Evolutionary conservation across 2,888 invertebrate genomes (phyloP).

Genomic region (Acleris literana): DNA sequence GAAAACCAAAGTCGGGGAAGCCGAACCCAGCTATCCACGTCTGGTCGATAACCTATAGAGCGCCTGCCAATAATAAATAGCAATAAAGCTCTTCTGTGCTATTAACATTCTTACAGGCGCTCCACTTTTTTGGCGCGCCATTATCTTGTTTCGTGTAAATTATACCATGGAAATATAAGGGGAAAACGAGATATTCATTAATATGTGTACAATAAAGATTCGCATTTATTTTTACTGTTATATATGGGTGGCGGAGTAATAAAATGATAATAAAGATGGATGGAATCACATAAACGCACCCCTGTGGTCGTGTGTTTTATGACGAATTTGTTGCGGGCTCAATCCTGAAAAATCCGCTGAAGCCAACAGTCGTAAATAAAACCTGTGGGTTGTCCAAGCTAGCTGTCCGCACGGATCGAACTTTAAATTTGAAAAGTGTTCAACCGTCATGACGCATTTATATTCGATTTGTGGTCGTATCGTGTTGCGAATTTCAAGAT

Average conservation of each 20-base stretch:
- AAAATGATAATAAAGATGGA: slow-evolving; percentile 70
- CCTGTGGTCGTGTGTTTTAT: slow-evolving; percentile 51
- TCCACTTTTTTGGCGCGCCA: slow-evolving; percentile 42
- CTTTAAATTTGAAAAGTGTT: slow-evolving; percentile 7
- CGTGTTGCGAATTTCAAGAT: no score
- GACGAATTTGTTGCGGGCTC: slow-evolving; percentile 56
- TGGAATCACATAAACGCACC: slow-evolving; percentile 58
- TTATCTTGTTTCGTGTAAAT: slow-evolving; percentile 37
- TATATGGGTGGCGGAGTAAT: slow-evolving; percentile 57
- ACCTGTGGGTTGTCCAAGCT: slow-evolving; percentile 3
- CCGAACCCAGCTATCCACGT: neutral
- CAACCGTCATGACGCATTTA: neutral
- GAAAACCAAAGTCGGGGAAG: slow-evolving; percentile 35
- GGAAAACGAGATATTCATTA: slow-evolving; percentile 57
- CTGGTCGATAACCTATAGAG: slow-evolving; percentile 43
- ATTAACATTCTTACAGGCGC: slow-evolving; percentile 54
- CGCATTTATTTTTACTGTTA: slow-evolving; percentile 57
- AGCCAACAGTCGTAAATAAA: slow-evolving; percentile 41
- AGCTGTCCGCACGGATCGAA: no score
- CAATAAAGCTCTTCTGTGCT: slow-evolving; percentile 45
- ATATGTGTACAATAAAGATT: slow-evolving; percentile 66
- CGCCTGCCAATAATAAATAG: slow-evolving; percentile 58
- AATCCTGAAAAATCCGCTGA: slow-evolving; percentile 43
- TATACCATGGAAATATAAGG: slow-evolving; percentile 25
- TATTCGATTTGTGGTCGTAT: neutral